Conservation (phyloP, 2,888 invertebrate genomes). For the Elmis aenea region DNA sequence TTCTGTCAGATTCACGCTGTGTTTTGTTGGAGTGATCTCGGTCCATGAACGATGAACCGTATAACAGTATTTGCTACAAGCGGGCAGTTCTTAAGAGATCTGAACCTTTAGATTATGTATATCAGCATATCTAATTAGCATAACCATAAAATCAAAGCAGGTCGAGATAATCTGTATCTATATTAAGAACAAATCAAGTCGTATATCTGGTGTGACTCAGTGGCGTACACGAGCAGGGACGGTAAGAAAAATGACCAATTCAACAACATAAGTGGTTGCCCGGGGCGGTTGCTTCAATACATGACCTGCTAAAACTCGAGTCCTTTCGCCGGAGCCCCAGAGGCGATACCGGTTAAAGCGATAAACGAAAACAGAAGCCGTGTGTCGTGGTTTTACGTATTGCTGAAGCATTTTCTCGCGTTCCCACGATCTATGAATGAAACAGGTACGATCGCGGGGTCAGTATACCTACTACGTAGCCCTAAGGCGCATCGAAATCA, state of each 20-base stretch:
- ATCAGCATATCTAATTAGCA: slow-evolving; percentile 9
- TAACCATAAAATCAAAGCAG: slow-evolving; percentile 7
- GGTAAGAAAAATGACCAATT: slow-evolving; percentile 6
- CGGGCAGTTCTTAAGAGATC: too few species aligned
- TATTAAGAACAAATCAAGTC: too few species aligned
- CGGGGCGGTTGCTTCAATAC: slow-evolving; percentile 12
- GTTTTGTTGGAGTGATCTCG: too few species aligned
- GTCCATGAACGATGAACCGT: too few species aligned
- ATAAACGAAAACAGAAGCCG: slow-evolving; percentile 17
- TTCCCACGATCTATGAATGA: slow-evolving; percentile 46
- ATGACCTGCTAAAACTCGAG: slow-evolving; percentile 10
- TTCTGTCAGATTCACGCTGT: too few species aligned
- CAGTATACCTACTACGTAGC: slow-evolving; percentile 41
- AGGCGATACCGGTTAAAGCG: slow-evolving; percentile 5
- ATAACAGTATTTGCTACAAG: too few species aligned
- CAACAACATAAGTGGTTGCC: slow-evolving; percentile 8
- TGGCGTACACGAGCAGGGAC: too few species aligned
- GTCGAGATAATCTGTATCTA: slow-evolving; percentile 7
- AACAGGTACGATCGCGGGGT: slow-evolving; percentile 41
- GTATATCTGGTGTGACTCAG: too few species aligned
- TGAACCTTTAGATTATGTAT: too few species aligned
- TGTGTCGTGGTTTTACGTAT: slow-evolving; percentile 12
- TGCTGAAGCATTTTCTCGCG: slow-evolving; percentile 17
- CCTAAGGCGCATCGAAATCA: slow-evolving; percentile 25
- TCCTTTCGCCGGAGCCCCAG: slow-evolving; percentile 12